Evolutionary conservation across 2,113 vertebrate species (phyloP).

Genomic region (Piaya cayana): DNA sequence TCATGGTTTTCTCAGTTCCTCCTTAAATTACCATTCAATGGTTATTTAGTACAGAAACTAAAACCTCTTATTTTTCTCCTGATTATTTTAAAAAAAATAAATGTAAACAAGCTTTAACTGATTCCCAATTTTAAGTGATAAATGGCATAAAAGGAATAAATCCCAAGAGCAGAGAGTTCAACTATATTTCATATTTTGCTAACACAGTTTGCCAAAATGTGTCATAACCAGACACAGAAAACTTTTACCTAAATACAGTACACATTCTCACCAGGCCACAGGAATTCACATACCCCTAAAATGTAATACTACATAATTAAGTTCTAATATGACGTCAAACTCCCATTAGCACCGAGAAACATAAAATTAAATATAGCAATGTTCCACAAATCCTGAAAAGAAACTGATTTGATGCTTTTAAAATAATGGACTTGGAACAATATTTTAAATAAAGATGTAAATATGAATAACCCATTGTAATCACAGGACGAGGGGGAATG

Average conservation of each 20-base stretch:
- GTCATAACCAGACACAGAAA: not conserved
- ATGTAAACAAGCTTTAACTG: not conserved
- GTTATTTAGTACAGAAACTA: not conserved
- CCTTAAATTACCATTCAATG: not conserved
- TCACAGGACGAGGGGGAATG: not conserved
- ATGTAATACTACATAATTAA: not conserved
- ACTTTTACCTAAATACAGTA: not conserved
- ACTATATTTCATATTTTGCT: not conserved
- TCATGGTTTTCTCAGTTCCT: not conserved
- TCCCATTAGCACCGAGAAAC: not conserved
- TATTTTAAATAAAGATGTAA: not conserved
- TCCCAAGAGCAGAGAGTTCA: not conserved
- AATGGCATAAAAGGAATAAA: not conserved
- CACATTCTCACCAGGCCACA: not conserved
- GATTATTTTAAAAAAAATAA: not conserved
- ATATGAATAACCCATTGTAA: not conserved
- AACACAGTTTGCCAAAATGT: not conserved
- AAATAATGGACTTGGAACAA: not conserved
- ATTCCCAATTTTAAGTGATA: not conserved
- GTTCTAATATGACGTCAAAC: not conserved
- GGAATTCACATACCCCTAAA: not conserved
- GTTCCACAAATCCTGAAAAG: not conserved
- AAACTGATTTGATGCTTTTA: not conserved
- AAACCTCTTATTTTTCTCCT: not conserved
- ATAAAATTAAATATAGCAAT: not conserved